A percentile compares a stretch with the other conserved stretches of the same genome.
These are phyloP conservation scores for Oasisia sp. DNA, from an alignment of 2,888 invertebrate genomes.

Conservation along the genomic window DNA sequence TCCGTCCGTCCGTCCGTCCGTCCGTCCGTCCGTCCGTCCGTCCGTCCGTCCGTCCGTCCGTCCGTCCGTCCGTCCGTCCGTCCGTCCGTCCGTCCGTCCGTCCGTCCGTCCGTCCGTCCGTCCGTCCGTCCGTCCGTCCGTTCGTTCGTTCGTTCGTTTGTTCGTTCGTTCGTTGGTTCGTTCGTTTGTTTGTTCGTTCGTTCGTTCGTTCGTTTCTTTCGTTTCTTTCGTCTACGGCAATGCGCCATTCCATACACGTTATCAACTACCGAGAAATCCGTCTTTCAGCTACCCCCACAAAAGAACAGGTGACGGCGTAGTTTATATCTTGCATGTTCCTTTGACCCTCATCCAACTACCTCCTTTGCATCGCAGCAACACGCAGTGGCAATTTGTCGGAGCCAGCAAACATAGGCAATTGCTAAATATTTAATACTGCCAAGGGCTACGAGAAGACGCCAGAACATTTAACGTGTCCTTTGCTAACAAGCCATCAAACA, in stretches of 20 bases:
- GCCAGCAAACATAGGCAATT: background rate
- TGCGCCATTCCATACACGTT: background rate
- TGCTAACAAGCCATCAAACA: background rate
- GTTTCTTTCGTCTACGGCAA: background rate
- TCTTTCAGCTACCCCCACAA: background rate
- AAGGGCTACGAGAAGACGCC: background rate
- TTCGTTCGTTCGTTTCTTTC: background rate
- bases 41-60: too few species aligned
- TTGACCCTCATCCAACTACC: background rate
- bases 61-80: too few species aligned
- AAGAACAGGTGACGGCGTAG: background rate
- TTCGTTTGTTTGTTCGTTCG: too few species aligned
- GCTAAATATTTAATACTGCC: slow-evolving; percentile 8
- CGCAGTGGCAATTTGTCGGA: slow-evolving; percentile 9
- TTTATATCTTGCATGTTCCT: background rate
- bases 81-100: too few species aligned
- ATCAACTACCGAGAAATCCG: background rate
- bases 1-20: too few species aligned
- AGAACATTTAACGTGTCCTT: background rate
- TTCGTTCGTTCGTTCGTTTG: too few species aligned
- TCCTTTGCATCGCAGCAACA: background rate
- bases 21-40: too few species aligned
- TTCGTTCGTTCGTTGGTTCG: too few species aligned
- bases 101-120: too few species aligned
- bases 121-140: too few species aligned